Conservation (phyloP, 1,140 invertebrate species). For the Penaeus vannamei region DNA sequence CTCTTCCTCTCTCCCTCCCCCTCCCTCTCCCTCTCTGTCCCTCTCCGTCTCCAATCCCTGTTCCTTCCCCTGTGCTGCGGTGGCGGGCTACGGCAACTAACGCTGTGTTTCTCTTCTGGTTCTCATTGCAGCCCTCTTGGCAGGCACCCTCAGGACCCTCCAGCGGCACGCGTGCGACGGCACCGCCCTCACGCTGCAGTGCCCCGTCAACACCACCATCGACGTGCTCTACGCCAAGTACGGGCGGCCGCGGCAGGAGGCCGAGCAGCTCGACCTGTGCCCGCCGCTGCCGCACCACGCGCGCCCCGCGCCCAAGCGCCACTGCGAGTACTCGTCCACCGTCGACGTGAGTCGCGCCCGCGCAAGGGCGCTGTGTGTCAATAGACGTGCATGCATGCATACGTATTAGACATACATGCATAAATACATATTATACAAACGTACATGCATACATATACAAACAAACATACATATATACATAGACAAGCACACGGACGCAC, state of each 20-base stretch:
- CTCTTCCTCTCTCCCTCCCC: too few species aligned
- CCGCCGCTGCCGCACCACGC: slow-evolving; percentile 23
- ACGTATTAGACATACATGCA: too few species aligned
- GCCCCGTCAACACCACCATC: slow-evolving; percentile 89
- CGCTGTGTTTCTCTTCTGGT: slow-evolving; percentile 24
- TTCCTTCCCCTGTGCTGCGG: neutral
- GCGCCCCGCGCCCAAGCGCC: neutral
- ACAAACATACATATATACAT: too few species aligned
- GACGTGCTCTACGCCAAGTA: slow-evolving; percentile 85
- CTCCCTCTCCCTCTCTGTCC: neutral
- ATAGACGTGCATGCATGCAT: too few species aligned
- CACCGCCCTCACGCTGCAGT: slow-evolving; percentile 85
- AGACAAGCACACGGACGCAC: too few species aligned
- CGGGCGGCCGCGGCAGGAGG: slow-evolving; percentile 69
- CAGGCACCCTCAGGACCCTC: slow-evolving; percentile 89
- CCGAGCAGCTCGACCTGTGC: slow-evolving; percentile 25
- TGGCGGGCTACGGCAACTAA: slow-evolving; percentile 3
- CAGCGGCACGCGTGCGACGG: slow-evolving; percentile 90
- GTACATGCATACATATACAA: too few species aligned
- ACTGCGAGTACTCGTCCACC: slow-evolving; percentile 40
- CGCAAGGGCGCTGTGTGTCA: too few species aligned
- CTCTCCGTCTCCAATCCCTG: neutral
- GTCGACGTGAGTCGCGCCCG: slow-evolving; percentile 38
- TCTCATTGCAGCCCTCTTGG: slow-evolving; percentile 82
- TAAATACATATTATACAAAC: too few species aligned